Evolutionary conservation across 2,888 invertebrate species (phyloP).

Genomic region (Leucoma salicis): DNA sequence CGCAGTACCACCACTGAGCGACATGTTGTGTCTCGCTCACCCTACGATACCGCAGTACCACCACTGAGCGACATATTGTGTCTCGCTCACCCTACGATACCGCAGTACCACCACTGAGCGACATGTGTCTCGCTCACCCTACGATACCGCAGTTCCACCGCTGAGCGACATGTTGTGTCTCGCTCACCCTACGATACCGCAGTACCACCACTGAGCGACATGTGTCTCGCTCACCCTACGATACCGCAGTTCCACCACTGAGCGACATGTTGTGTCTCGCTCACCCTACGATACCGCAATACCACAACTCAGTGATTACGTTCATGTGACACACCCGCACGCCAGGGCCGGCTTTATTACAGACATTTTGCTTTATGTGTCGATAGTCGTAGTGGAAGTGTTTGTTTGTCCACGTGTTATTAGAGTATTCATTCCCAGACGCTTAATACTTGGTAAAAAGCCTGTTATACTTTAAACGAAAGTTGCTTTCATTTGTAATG

Average conservation of each 20-base stretch:
- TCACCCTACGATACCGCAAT: too few relatives aligned
- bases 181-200: conserved; percentile 32
- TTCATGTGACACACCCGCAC: background rate
- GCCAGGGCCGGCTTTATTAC: background rate
- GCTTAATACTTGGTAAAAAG: background rate
- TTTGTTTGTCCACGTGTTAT: background rate
- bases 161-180: too few relatives aligned
- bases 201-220: conserved; percentile 40
- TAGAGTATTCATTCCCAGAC: background rate
- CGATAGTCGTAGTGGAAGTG: background rate
- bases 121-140: too few relatives aligned
- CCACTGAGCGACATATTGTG: conserved; percentile 33
- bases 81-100: conserved; percentile 27
- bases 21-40: too few relatives aligned
- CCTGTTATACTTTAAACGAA: background rate
- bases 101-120: conserved; percentile 44
- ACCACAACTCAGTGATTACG: too few relatives aligned
- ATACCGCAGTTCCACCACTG: conserved; percentile 45
- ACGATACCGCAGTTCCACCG: conserved; percentile 44
- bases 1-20: conserved; percentile 44
- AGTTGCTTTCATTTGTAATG: background rate
- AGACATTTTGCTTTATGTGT: background rate
- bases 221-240: too few relatives aligned
- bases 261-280: background rate
- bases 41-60: conserved; percentile 40